Conservation (phyloP, 2,888 invertebrate genomes). For the Eupithecia exiguata region DNA sequence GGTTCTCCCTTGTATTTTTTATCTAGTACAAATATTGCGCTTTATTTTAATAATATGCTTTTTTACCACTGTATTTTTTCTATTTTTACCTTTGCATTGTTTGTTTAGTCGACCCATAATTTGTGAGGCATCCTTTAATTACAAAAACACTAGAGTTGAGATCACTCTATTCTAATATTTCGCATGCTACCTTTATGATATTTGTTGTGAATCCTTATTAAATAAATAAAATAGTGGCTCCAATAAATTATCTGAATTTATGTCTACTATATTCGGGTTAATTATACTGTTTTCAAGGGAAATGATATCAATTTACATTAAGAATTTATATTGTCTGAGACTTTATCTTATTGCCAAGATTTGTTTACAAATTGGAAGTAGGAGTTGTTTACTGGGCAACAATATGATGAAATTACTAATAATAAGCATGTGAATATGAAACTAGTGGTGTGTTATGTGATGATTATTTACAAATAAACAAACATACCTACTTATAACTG, state of each 20-base stretch:
- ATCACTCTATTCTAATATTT: too few relatives aligned
- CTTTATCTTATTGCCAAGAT: neutral
- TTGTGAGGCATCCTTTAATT: too few relatives aligned
- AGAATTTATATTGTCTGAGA: neutral
- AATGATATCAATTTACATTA: constrained; percentile 24
- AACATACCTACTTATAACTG: neutral
- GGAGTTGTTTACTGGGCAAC: constrained; percentile 8
- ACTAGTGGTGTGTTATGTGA: neutral
- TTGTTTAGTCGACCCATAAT: too few relatives aligned
- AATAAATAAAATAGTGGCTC: too few relatives aligned
- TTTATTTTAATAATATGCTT: too few relatives aligned
- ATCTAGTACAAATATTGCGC: too few relatives aligned
- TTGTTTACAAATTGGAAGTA: constrained; percentile 11
- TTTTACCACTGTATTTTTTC: too few relatives aligned
- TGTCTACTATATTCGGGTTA: neutral
- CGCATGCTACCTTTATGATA: too few relatives aligned
- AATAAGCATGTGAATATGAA: neutral
- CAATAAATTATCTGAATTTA: neutral
- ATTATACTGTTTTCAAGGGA: neutral
- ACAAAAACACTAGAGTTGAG: too few relatives aligned
- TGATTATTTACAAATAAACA: neutral
- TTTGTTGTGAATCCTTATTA: too few relatives aligned
- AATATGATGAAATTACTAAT: constrained; percentile 12
- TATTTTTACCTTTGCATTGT: too few relatives aligned
- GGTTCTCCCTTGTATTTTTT: too few relatives aligned